Percentiles rank a stretch among this genome's conserved stretches.
Conservation (phyloP, 1,140 invertebrate genomes). For the Achroia grisella region DNA sequence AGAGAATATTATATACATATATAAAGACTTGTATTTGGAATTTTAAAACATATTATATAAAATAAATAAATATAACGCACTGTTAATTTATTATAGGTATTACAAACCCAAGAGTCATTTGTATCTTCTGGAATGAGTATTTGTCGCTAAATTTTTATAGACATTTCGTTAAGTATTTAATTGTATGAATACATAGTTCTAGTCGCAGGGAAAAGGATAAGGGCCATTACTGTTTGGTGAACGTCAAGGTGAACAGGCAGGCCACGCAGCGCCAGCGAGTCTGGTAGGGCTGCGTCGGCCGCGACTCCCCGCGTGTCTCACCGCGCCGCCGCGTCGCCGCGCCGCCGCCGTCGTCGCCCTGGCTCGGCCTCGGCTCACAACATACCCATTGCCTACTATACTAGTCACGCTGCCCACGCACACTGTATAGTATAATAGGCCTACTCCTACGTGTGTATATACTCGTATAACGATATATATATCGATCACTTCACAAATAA, state of each 20-base stretch:
- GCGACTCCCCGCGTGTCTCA: conserved; percentile 5
- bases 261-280: conserved; percentile 32
- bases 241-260: conserved; percentile 35
- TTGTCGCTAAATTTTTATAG: no score
- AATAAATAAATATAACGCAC: no score
- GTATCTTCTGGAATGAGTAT: no score
- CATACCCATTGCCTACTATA: neutral
- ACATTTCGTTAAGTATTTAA: no score
- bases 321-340: neutral
- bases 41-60: no score
- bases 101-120: no score
- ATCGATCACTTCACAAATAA: conserved; percentile 16
- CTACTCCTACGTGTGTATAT: conserved; percentile 36
- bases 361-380: neutral
- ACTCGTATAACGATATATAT: no score
- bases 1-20: no score
- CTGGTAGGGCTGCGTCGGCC: conserved; percentile 21
- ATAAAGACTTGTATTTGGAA: no score
- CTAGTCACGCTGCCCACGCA: conserved; percentile 24
- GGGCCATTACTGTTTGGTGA: conserved; percentile 26
- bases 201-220: conserved; percentile 10
- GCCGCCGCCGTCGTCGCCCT: neutral
- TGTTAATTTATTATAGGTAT: no score
- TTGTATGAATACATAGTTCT: conserved; percentile 4
- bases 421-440: conserved; percentile 16